Evolutionary conservation across 2,113 vertebrate species (phyloP).

Genomic region (Pterophyllum scalare): DNA sequence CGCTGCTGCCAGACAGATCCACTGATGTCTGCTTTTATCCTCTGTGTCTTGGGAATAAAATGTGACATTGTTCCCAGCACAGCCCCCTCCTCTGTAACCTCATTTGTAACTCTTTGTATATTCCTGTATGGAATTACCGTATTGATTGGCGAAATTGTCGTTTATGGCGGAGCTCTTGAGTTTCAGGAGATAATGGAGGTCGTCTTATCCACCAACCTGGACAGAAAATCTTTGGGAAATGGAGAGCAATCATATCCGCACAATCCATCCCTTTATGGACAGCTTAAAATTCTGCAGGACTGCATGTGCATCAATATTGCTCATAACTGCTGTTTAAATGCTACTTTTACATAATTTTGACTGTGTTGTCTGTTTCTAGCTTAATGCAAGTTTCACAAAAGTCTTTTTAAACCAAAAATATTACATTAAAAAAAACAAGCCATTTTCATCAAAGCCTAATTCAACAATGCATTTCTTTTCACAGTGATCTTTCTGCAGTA

Average conservation of each 20-base stretch:
- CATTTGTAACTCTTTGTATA: slow-evolving; percentile 60
- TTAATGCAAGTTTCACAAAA: no score
- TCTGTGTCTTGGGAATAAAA: slow-evolving; percentile 59
- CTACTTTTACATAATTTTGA: neutral
- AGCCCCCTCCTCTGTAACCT: neutral
- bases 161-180: slow-evolving; percentile 68
- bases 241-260: slow-evolving; percentile 54
- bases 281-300: neutral
- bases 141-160: slow-evolving; percentile 69
- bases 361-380: neutral
- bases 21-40: slow-evolving; percentile 69
- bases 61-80: slow-evolving; percentile 44
- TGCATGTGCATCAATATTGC: neutral
- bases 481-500: neutral
- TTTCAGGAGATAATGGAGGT: slow-evolving; percentile 77
- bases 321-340: neutral
- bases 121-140: slow-evolving; percentile 75
- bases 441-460: neutral
- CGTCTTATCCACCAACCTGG: slow-evolving; percentile 57
- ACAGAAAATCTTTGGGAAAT: slow-evolving; percentile 76
- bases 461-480: neutral
- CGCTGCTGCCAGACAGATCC: slow-evolving; percentile 50
- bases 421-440: neutral
- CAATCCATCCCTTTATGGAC: slow-evolving; percentile 27
- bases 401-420: neutral